phyloP scores from a whole-genome alignment of 2,797 vertebrate species.

The Pipistrellus nathusii region DNA sequence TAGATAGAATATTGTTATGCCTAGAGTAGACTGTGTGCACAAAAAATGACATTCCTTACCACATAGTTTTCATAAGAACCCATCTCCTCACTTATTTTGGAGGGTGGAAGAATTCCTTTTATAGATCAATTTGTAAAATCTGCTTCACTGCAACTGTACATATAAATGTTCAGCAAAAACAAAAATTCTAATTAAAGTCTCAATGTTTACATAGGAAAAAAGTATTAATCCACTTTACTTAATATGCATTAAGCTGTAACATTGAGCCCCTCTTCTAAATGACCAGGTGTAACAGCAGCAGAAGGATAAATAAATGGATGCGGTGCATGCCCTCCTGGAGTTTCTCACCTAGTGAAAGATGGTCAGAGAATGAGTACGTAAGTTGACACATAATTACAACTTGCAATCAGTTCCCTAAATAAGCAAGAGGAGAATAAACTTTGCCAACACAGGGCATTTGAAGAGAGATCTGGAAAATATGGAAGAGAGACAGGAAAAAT shows the following conservation, averaged over 20 bases:
- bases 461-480: not conserved
- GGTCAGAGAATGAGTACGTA: not conserved
- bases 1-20: conserved; percentile 44
- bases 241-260: not conserved
- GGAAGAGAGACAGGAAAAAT: not conserved
- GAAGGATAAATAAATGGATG: not conserved
- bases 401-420: not conserved
- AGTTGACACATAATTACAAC: not conserved
- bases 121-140: not conserved
- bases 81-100: not conserved
- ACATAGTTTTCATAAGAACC: not conserved
- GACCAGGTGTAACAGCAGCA: not conserved
- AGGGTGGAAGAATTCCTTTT: not conserved
- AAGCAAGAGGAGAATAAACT: not conserved
- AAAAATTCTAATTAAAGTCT: conserved; percentile 3
- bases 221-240: conserved; percentile 30
- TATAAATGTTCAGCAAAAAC: conserved; percentile 44
- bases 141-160: conserved; percentile 17
- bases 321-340: not conserved
- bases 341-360: not conserved
- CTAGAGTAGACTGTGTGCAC: conserved; percentile 24
- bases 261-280: not conserved
- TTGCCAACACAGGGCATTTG: not conserved
- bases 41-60: conserved; percentile 54
- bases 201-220: not conserved